A percentile compares a stretch with the other conserved stretches of the same genome.
These are phyloP conservation scores for Lepidurus packardi DNA, from an alignment of 1,140 invertebrate species.

Conservation along the genomic window DNA sequence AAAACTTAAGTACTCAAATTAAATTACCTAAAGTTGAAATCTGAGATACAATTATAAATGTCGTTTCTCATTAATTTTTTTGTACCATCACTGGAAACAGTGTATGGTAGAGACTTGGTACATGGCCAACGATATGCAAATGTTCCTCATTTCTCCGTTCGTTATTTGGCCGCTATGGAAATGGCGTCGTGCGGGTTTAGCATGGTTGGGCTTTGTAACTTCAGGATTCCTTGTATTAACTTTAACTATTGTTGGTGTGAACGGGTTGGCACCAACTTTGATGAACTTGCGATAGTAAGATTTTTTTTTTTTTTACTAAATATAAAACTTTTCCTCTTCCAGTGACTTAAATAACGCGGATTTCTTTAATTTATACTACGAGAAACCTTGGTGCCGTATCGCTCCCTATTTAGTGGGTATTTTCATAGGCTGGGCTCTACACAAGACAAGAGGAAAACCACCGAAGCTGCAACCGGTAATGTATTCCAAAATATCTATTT, in stretches of 20 bases:
- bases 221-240: slow-evolving; percentile 23
- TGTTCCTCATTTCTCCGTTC: slow-evolving; percentile 30
- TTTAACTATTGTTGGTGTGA: background rate
- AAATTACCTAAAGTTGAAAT: background rate
- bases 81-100: background rate
- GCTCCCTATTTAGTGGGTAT: background rate
- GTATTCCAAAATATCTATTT: background rate
- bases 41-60: background rate
- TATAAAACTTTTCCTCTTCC: background rate
- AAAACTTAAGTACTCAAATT: background rate
- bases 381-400: background rate
- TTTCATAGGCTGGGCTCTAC: slow-evolving; percentile 11
- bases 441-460: background rate
- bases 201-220: slow-evolving; percentile 8
- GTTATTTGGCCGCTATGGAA: slow-evolving; percentile 32
- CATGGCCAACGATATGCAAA: slow-evolving; percentile 33
- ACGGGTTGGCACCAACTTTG: background rate
- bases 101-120: slow-evolving; percentile 35
- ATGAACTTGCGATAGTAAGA: background rate
- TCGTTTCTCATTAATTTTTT: background rate
- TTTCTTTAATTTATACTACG: background rate
- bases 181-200: slow-evolving; percentile 25
- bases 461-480: background rate
- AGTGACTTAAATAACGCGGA: background rate
- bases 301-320: background rate